Evolutionary conservation across 2,888 invertebrate genomes (phyloP).

Genomic region (Kuschelorhynchus macadamiae): DNA sequence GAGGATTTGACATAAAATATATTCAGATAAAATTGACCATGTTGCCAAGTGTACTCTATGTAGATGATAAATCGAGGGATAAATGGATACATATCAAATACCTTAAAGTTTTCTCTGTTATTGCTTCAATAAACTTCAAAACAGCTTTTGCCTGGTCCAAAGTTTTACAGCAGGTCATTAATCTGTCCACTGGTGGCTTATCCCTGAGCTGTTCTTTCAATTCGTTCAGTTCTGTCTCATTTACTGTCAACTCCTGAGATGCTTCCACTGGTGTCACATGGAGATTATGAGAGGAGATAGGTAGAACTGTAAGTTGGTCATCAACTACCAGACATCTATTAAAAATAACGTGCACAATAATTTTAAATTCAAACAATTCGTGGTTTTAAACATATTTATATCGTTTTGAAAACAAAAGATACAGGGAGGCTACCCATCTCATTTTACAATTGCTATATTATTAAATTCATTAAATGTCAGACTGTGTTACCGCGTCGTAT

Average conservation of each 20-base stretch:
- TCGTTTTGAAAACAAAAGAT: no score
- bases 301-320: constrained; percentile 92
- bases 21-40: no score
- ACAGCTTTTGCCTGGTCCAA: constrained; percentile 94
- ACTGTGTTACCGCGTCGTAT: no score
- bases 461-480: no score
- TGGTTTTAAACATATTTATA: no score
- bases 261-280: constrained; percentile 82
- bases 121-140: constrained; percentile 92
- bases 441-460: no score
- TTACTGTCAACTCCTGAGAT: constrained; percentile 68
- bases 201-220: constrained; percentile 89
- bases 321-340: constrained; percentile 88
- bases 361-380: no score
- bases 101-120: constrained; percentile 87
- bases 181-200: constrained; percentile 91
- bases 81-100: no score
- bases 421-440: no score
- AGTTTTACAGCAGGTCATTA: constrained; percentile 92
- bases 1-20: no score
- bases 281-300: constrained; percentile 90
- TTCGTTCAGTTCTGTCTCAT: constrained; percentile 77
- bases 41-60: no score
- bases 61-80: no score
- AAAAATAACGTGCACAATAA: background rate